These are phyloP conservation scores for Calycopis cecrops DNA, from an alignment of 1,140 invertebrate species.

Conservation along the genomic window DNA sequence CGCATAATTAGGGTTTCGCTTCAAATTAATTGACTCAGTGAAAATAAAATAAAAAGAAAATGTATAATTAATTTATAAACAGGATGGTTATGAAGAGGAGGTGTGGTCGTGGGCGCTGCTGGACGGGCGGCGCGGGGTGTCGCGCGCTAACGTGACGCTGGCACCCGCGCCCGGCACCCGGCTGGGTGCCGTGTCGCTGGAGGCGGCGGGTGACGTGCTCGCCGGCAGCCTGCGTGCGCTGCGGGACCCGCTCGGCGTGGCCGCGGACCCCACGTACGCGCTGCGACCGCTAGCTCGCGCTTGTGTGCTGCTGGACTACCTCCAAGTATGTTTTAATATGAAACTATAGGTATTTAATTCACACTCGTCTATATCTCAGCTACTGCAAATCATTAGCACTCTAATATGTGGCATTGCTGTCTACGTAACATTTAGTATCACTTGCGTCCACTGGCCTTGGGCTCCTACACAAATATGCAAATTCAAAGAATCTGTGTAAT, in stretches of 20 bases:
- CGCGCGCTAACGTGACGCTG: slow-evolving; percentile 46
- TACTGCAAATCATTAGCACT: too few species aligned
- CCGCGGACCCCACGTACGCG: slow-evolving; percentile 52
- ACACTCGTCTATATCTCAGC: neutral
- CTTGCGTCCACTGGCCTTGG: too few species aligned
- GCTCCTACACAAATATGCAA: too few species aligned
- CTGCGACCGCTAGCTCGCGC: slow-evolving; percentile 49
- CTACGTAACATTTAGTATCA: too few species aligned
- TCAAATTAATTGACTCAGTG: too few species aligned
- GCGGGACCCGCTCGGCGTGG: slow-evolving; percentile 33
- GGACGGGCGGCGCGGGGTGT: slow-evolving; percentile 44
- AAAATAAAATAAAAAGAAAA: too few species aligned
- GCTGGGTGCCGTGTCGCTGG: slow-evolving; percentile 32
- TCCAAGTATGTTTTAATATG: slow-evolving; percentile 38
- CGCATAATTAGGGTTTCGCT: too few species aligned
- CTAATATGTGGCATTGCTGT: too few species aligned
- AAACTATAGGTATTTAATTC: neutral
- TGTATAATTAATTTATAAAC: too few species aligned
- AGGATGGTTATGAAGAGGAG: slow-evolving; percentile 59
- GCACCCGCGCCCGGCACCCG: slow-evolving; percentile 36
- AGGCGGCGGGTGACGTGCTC: slow-evolving; percentile 51
- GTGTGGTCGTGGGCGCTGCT: slow-evolving; percentile 51
- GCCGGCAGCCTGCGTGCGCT: slow-evolving; percentile 43
- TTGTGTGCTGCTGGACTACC: slow-evolving; percentile 54
- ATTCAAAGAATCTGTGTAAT: too few species aligned